phyloP scores from a whole-genome alignment of 1,140 invertebrate genomes.

The Sitophilus oryzae region DNA sequence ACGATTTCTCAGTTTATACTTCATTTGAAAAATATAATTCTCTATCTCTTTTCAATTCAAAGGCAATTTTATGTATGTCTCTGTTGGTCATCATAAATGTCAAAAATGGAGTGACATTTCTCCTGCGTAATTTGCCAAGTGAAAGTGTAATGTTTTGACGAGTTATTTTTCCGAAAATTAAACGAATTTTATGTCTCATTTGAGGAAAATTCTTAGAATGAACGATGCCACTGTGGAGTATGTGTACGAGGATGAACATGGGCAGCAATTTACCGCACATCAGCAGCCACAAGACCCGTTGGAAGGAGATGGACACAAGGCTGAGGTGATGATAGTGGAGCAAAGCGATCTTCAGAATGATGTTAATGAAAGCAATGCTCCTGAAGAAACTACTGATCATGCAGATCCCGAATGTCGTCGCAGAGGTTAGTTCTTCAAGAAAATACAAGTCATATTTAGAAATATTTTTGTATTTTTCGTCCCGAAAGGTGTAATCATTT shows the following conservation, averaged over 20 bases:
- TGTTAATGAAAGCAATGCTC: background rate
- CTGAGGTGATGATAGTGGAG: conserved; percentile 19
- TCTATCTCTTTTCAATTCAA: background rate
- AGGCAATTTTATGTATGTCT: background rate
- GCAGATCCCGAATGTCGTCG: conserved; percentile 17
- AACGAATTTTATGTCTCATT: conserved; percentile 8
- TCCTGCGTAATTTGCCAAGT: background rate
- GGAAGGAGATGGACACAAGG: conserved; percentile 1
- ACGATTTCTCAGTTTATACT: too few relatives aligned
- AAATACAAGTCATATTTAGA: background rate
- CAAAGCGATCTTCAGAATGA: background rate
- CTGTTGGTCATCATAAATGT: background rate
- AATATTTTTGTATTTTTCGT: background rate
- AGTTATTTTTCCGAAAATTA: background rate
- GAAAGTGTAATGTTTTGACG: conserved; percentile 5
- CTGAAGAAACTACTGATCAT: conserved; percentile 3
- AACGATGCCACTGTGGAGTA: conserved; percentile 18
- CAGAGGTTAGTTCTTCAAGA: conserved; percentile 5
- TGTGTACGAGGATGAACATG: conserved; percentile 18
- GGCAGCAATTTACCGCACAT: conserved; percentile 13
- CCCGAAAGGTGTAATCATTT: background rate
- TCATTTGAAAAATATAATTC: too few relatives aligned
- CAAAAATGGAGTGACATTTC: background rate
- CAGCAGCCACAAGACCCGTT: background rate
- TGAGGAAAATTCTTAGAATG: conserved; percentile 8